A percentile compares a stretch with the other conserved stretches of the same genome.
phyloP scores from a whole-genome alignment of 64 coral and sea anemone species.

The Actinia equina region DNA sequence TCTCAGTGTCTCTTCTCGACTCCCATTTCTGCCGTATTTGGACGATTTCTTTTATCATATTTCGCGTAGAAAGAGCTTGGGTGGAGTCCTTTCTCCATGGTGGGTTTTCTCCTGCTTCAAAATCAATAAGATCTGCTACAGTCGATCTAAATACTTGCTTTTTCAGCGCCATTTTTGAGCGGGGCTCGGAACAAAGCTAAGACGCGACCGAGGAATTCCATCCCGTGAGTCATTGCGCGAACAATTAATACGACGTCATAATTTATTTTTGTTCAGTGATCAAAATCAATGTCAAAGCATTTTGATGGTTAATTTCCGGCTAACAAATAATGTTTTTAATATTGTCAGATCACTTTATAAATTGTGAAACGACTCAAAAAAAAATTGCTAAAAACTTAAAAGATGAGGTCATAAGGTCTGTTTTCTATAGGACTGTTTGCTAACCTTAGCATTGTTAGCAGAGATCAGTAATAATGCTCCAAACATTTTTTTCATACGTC shows the following conservation, averaged over 20 bases:
- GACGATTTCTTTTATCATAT: slow-evolving; percentile 31
- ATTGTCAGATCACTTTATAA: too few species aligned
- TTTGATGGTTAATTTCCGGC: too few species aligned
- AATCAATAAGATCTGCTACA: slow-evolving; percentile 22
- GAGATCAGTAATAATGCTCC: too few species aligned
- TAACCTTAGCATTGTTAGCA: too few species aligned
- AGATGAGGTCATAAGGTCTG: neutral
- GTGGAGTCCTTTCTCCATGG: neutral
- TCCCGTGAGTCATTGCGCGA: neutral
- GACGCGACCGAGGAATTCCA: neutral
- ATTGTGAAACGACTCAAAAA: neutral
- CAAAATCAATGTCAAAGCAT: too few species aligned
- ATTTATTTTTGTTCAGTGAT: neutral
- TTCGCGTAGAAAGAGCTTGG: neutral
- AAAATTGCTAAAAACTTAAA: neutral
- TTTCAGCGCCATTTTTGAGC: neutral
- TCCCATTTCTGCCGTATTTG: slow-evolving; percentile 19
- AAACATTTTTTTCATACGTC: too few species aligned
- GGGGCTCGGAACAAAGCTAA: neutral
- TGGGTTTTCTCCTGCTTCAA: slow-evolving; percentile 4
- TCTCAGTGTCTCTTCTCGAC: neutral
- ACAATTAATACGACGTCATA: neutral
- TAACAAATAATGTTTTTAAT: too few species aligned
- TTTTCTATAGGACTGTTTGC: neutral
- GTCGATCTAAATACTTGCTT: neutral